phyloP scores from a whole-genome alignment of 2,888 invertebrate genomes.

The Tyria jacobaeae region DNA sequence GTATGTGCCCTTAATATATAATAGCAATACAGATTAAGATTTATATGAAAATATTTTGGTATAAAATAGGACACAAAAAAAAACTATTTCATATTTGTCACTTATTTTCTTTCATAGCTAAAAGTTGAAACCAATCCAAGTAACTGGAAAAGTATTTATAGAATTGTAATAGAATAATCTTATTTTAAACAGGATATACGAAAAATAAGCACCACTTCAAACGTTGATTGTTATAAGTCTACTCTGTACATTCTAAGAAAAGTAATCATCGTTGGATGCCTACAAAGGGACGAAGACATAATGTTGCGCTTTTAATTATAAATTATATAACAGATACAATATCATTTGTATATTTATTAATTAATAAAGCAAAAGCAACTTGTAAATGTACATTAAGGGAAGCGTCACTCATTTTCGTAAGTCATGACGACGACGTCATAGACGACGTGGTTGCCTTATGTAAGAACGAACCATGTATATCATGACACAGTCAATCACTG shows the following conservation, averaged over 20 bases:
- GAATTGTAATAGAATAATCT: conserved; percentile 8
- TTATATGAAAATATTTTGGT: neutral
- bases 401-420: too few species aligned
- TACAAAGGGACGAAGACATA: neutral
- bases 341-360: neutral
- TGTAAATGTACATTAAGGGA: too few species aligned
- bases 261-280: neutral
- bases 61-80: too few species aligned
- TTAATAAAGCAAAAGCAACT: too few species aligned
- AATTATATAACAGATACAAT: neutral
- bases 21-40: neutral
- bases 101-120: neutral
- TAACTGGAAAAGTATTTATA: neutral
- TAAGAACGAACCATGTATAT: too few species aligned
- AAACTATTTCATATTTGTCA: neutral
- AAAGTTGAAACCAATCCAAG: neutral
- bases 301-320: neutral
- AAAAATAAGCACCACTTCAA: neutral
- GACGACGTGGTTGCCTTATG: too few species aligned
- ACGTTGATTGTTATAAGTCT: neutral
- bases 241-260: neutral
- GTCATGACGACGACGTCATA: too few species aligned
- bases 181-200: neutral
- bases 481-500: too few species aligned
- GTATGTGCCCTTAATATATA: neutral